Evolutionary conservation across 1,140 invertebrate species (phyloP), one percentile per base, ranked within the genome.

Genomic region (Pinna nobilis): DNA sequence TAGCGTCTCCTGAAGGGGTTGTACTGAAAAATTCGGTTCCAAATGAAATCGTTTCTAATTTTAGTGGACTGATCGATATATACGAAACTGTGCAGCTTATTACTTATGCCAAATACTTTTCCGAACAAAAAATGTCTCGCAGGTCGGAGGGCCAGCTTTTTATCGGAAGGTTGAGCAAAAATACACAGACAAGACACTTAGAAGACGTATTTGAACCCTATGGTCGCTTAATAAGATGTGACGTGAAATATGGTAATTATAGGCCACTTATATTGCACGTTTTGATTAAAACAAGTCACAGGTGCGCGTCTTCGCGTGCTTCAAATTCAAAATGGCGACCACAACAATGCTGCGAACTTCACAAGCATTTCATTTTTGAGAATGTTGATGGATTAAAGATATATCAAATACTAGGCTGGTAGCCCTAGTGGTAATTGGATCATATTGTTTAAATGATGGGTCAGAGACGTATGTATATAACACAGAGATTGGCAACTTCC

Each of bases 141-240:
- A 60, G 84, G 20, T 63, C 68, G 23, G 86, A 85, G 30, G 85
- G 87, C 11, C 57, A 77, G 41, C 80, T 88, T 49, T 87, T 87
- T 77, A 77, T 88, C 23, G 87, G 87, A 6, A 75, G 87, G 47
- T 57, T 88, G 25, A 83, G 81, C 66, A 88, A 87, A 82, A 81
- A 66, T 51, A 84, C 82, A 1, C 53, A 82, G 66, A 79, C 78
- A 15, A 70, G 86, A 70, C 86, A 88, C 69, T 50, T 80, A 96
- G 98, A 80, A 90, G 93, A 84, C 96, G 98, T 91, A 32, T 90
- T 88, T 79, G 88, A 87, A 79, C 80, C 82, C 32, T 90, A 88
- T 80, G 89, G 89, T 15, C 79, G 84, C 37, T 70, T 90, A 37
- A 50, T 82, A 47, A 74, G 89, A 79, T 90, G 89, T 73, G 89